Percentiles rank a stretch among this genome's conserved stretches.
These are phyloP conservation scores for Porites australiensis DNA, from an alignment of 64 coral and sea anemone genomes.

Conservation along the genomic window DNA sequence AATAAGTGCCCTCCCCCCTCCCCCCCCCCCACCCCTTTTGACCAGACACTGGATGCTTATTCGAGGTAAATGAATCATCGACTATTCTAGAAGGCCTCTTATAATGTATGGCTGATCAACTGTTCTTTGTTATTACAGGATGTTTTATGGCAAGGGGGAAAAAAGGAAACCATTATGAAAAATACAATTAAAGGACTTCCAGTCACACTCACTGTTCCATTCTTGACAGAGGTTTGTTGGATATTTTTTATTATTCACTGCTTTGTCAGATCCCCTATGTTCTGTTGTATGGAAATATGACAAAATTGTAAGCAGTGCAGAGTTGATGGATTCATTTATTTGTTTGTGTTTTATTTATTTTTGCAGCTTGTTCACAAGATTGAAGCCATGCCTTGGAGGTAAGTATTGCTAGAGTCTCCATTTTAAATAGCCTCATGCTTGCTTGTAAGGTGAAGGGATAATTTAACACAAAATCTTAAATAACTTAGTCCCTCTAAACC, in stretches of 20 bases:
- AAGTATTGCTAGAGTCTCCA: background rate
- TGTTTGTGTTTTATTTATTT: conserved; percentile 20
- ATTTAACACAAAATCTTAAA: too few species aligned
- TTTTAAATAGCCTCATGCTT: background rate
- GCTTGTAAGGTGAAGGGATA: background rate
- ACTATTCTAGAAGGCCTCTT: too few species aligned
- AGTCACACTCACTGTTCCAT: conserved; percentile 76
- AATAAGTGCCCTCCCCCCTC: too few species aligned
- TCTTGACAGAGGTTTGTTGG: conserved; percentile 85
- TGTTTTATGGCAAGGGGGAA: conserved; percentile 60
- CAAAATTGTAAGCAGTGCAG: background rate
- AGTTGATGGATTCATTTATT: background rate
- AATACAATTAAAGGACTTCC: conserved; percentile 89
- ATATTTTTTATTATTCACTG: background rate
- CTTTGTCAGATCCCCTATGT: too few species aligned
- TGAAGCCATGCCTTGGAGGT: conserved; percentile 88
- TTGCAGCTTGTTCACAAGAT: conserved; percentile 88
- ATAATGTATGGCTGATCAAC: background rate
- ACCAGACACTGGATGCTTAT: too few species aligned
- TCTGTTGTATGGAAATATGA: too few species aligned
- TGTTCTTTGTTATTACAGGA: conserved; percentile 47
- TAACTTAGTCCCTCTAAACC: too few species aligned
- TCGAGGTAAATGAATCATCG: too few species aligned
- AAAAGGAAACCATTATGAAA: conserved; percentile 66
- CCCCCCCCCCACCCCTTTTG: too few species aligned